Evolutionary conservation across 2,113 vertebrate genomes (phyloP), one percentile per base, ranked within the genome.

Genomic region (Rhagologus leucostigma): DNA sequence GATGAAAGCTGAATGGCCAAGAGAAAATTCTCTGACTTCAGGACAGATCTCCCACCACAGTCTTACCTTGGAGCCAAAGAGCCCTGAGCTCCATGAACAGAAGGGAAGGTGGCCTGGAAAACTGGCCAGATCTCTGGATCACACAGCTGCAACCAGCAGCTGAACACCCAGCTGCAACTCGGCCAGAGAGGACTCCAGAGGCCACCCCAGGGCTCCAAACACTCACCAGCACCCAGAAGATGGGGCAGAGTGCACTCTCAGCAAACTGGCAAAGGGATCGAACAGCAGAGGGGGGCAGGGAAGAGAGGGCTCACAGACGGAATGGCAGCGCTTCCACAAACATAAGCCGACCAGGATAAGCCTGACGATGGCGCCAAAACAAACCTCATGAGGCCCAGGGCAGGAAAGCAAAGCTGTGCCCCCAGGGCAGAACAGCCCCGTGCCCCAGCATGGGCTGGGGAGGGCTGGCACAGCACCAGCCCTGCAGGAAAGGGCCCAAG

Each of bases 1-100:
- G 26, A 52, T 46, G 7, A 22, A 62, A 75, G 29, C 0, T 24
- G 11, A 71, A 59, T 7, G 2, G 57, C 6, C 1, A 6, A 65
- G 2, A 33, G 26, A 70, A 71, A 2, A 20, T 18, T 52, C 11
- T 57, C 22, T 1, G 4, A 55, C 10, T 63, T 74, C 6, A 85
- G 64, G n/a, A 55, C 13, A 16, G 5, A 6, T 21, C 7, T 84
- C 39, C 11, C 53, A 81, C n/a, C 6, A 1, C 21, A 69, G 42
- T 13, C 49, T 55, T 69, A 64, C 33, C 44, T 35, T n/a, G 81
- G 46, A 39, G n/a, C 46, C 14, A 22, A 70, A 33, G 33, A 49
- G 55, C 11, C 14, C 33, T 1, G 0, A 70, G 55, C 55, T 74
- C 76, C 49, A 55, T 3, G 18, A 52, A 55, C 16, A 68, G 29